A percentile compares a stretch with the other conserved stretches of the same genome.
Conservation (phyloP, 23 tunicate genomes). For the Halocynthia aurantium region DNA sequence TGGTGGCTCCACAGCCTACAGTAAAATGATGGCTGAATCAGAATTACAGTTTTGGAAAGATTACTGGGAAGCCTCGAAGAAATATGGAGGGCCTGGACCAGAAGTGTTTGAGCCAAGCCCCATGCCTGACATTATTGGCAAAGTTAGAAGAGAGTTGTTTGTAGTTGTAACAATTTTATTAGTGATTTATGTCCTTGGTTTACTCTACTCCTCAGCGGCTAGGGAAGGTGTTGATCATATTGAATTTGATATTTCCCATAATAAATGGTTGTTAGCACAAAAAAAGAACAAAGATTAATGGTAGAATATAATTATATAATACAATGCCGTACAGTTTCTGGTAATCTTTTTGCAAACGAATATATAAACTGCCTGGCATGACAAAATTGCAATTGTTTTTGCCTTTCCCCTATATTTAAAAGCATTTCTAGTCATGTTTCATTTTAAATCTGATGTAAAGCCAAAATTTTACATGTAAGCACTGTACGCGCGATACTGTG, state of each 20-base stretch:
- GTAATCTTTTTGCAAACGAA: too few relatives aligned
- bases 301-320: too few relatives aligned
- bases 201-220: neutral
- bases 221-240: neutral
- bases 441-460: too few relatives aligned
- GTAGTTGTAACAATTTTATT: neutral
- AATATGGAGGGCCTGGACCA: constrained; percentile 13
- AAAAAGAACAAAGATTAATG: neutral
- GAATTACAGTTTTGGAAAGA: constrained; percentile 21
- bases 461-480: too few relatives aligned
- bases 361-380: too few relatives aligned
- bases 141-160: constrained; percentile 3
- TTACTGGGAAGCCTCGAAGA: constrained; percentile 16
- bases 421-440: too few relatives aligned
- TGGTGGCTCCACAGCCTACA: constrained; percentile 21
- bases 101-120: constrained; percentile 5
- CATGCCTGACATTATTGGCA: neutral
- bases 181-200: constrained; percentile 4
- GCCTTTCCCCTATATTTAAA: too few relatives aligned
- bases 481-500: too few relatives aligned
- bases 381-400: too few relatives aligned
- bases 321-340: too few relatives aligned
- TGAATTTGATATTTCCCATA: constrained; percentile 9
- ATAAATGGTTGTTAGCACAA: constrained; percentile 15
- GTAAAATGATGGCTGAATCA: constrained; percentile 15